Evolutionary conservation across 2,888 invertebrate species (phyloP).

Genomic region (Heliconius cydno): DNA sequence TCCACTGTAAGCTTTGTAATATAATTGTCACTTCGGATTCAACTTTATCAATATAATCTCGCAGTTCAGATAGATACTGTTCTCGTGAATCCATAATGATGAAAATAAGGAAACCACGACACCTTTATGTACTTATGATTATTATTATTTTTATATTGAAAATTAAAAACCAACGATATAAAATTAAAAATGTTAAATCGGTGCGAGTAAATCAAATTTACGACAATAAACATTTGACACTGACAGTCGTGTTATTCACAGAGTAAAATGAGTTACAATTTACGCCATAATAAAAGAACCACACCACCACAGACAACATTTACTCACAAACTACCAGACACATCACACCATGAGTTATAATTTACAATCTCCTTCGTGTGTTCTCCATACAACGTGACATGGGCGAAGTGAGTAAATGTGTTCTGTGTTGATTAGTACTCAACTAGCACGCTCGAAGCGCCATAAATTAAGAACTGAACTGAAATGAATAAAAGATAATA

Average conservation of each 20-base stretch:
- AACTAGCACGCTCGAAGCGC: too few species aligned
- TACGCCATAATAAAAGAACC: too few species aligned
- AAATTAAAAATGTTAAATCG: background rate
- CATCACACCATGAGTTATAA: background rate
- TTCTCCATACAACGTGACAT: too few species aligned
- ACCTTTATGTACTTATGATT: background rate
- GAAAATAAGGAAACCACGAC: background rate
- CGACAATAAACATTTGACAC: background rate
- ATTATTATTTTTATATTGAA: background rate
- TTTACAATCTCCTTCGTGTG: too few species aligned
- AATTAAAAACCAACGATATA: background rate
- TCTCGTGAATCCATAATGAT: conserved; percentile 54
- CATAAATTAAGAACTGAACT: too few species aligned
- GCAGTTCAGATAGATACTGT: conserved; percentile 59
- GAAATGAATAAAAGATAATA: too few species aligned
- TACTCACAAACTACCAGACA: too few species aligned
- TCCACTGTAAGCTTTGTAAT: conserved; percentile 74
- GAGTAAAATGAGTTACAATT: background rate
- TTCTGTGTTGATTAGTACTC: too few species aligned
- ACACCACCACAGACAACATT: too few species aligned
- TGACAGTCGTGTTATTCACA: background rate
- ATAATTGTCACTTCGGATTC: conserved; percentile 70
- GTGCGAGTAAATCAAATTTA: conserved; percentile 7
- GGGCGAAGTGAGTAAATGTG: too few species aligned
- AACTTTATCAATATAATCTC: conserved; percentile 57